These are phyloP conservation scores for Bemisia tabaci DNA, from an alignment of 1,140 invertebrate genomes.

Conservation along the genomic window DNA sequence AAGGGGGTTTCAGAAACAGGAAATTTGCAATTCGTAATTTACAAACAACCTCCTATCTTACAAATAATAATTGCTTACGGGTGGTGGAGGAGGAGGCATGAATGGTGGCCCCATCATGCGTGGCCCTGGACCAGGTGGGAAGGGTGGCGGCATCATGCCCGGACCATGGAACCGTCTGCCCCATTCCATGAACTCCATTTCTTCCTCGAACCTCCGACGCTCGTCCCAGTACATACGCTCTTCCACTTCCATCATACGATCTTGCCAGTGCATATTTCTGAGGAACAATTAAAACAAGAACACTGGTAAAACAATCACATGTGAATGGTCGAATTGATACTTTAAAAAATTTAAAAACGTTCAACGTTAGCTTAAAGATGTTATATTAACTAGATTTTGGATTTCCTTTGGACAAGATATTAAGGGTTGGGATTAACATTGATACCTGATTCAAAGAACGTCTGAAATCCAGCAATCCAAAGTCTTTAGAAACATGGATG, in stretches of 20 bases:
- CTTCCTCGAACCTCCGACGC: slow-evolving; percentile 60
- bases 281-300: slow-evolving; percentile 2
- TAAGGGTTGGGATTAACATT: too few species aligned
- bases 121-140: slow-evolving; percentile 8
- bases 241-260: slow-evolving; percentile 48
- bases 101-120: slow-evolving; percentile 5
- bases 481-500: too few species aligned
- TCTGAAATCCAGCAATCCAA: too few species aligned
- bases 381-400: too few species aligned
- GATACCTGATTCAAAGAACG: too few species aligned
- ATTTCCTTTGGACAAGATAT: too few species aligned
- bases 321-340: not conserved
- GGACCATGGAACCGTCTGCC: slow-evolving; percentile 47
- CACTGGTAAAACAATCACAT: slow-evolving; percentile 9
- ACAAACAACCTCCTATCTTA: too few species aligned
- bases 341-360: too few species aligned
- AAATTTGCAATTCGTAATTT: too few species aligned
- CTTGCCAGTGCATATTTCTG: slow-evolving; percentile 16
- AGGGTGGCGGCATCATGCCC: slow-evolving; percentile 20
- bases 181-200: slow-evolving; percentile 70
- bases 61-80: too few species aligned
- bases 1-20: too few species aligned
- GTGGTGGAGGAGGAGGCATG: slow-evolving; percentile 11
- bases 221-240: slow-evolving; percentile 84
- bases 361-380: too few species aligned